phyloP scores from a whole-genome alignment of 2,888 invertebrate species.

The Machimus rusticus region DNA sequence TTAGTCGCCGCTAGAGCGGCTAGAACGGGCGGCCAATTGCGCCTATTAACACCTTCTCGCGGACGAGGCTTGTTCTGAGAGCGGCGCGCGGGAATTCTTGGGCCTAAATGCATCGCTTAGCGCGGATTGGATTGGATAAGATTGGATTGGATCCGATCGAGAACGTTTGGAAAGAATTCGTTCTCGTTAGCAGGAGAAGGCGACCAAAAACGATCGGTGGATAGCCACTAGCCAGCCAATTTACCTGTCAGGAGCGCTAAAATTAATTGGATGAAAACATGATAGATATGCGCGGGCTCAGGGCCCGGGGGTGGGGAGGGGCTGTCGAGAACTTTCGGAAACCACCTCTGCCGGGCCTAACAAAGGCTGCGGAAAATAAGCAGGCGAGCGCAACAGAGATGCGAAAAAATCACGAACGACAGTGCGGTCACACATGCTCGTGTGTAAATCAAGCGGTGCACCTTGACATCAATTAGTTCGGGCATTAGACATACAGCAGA shows the following conservation, averaged over 20 bases:
- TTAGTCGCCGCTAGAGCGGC: background rate
- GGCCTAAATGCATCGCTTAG: slow-evolving; percentile 30
- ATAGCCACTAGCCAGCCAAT: background rate
- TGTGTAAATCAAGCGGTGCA: slow-evolving; percentile 58
- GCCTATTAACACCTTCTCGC: slow-evolving; percentile 21
- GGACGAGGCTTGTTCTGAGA: background rate
- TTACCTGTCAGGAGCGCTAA: slow-evolving; percentile 28
- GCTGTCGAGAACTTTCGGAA: background rate
- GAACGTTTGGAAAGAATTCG: slow-evolving; percentile 30
- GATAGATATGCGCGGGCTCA: slow-evolving; percentile 15
- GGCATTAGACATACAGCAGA: slow-evolving; percentile 39
- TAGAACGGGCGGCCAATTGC: background rate
- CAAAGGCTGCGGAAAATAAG: background rate
- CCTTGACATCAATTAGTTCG: slow-evolving; percentile 58
- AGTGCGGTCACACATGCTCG: slow-evolving; percentile 45
- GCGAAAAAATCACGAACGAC: slow-evolving; percentile 13
- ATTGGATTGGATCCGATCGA: background rate
- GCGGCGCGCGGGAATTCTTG: background rate
- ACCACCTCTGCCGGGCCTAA: background rate
- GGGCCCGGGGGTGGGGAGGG: background rate
- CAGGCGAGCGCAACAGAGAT: background rate
- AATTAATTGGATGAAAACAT: slow-evolving; percentile 36
- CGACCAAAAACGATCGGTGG: slow-evolving; percentile 9
- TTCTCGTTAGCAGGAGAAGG: slow-evolving; percentile 17
- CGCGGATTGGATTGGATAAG: background rate